Base-by-base conservation (phyloP, 2,113 vertebrate genomes). In the Dipodomys ordii region DNA sequence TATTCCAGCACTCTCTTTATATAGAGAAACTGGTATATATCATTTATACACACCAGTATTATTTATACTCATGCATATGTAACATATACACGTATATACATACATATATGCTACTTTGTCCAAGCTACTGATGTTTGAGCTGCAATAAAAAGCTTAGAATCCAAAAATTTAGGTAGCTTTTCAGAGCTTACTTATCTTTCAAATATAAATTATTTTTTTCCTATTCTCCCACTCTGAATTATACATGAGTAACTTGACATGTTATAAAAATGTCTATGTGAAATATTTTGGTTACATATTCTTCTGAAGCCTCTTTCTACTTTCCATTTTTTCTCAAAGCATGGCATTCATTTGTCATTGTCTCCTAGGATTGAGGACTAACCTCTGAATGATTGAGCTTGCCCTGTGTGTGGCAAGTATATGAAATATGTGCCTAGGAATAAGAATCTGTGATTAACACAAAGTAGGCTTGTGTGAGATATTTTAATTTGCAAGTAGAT, bases 391-490 rank as follows among this genome's bases (percentile, higher is more conserved):
- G 44, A 94, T 90, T 87, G 93, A 94, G 25, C 49, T 94, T 94
- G 30, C 13, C 81, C 9, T 86, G 25, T 86, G 76, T 19, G 27
- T 71, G 13, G 23, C 11, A 90, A 65, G 27, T 78, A 12, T 76
- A 39, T 90, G 44, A 85, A 87, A 69, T 78, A 74, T 83, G 71
- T 72, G 83, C 64, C 19, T 32, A 92, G 32, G 74, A 94, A 89
- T 91, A 84, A 76, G 30, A 94, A 94, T 85, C 81, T 87, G n/a
- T 94, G 68, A 89, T 94, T 96, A 90, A 62, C 27, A 57, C 15
- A 46, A 68, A 81, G 32, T 78, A 19, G 16, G 44, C 67, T 71
- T 93, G 7, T 78, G 46, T 91, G 57, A 94, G 87, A 73, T 80
- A 73, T 30, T 71, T 46, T 71, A 95, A 87, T 94, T 91, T 89